Evolutionary conservation across 1,140 invertebrate genomes (phyloP), one percentile per base, ranked within the genome.

Genomic region (Palaemon carinicauda): DNA sequence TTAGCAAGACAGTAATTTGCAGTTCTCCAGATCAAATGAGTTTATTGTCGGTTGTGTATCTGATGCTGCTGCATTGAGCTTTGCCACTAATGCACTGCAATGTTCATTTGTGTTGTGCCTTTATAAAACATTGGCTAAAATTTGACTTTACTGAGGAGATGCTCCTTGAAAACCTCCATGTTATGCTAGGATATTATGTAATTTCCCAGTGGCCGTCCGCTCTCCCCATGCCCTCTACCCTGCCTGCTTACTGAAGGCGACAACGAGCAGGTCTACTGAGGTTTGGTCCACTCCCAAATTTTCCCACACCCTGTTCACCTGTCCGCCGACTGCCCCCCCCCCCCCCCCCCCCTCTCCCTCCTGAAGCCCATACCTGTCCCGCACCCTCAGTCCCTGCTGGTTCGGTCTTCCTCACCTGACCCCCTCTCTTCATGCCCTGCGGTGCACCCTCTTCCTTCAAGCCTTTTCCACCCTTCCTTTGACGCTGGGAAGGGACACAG

Each of bases 251-350:
- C 53, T 7, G 15, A 24, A 21, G 54, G 80, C 33, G 78, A 80
- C 78, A 80, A 60, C 56, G 78, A 80, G 52, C 78, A 80, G 53
- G 53, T 29, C 50, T 29, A 60, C 54, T 24, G 24, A 33, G 52
- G 33, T 41, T 31, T 54, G 52, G 31, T 29, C 31, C 53, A 65
- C 31, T 73, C 53, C 75, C 51, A 71, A 86, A 65, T 79, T 86
- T 86, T 86, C 84, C 84, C 84, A 86, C 84, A 86, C 56, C 84
- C 77, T 69, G 84, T 88, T 88, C 87, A 82, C 80, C 87, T 82
- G 87, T 88, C 75, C 53, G 74, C 80, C 51, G 14, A n/a, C 3
- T 50, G 17, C 50, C 75, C 75, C 75, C n/a, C 50, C 75, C 21
- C 33, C 51, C 51, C 41, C 51, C 19, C 19, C 5, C 41, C 79